Percentiles rank a stretch among this genome's conserved stretches.
Conservation (phyloP, 2,888 invertebrate genomes). For the Amiota minor region DNA sequence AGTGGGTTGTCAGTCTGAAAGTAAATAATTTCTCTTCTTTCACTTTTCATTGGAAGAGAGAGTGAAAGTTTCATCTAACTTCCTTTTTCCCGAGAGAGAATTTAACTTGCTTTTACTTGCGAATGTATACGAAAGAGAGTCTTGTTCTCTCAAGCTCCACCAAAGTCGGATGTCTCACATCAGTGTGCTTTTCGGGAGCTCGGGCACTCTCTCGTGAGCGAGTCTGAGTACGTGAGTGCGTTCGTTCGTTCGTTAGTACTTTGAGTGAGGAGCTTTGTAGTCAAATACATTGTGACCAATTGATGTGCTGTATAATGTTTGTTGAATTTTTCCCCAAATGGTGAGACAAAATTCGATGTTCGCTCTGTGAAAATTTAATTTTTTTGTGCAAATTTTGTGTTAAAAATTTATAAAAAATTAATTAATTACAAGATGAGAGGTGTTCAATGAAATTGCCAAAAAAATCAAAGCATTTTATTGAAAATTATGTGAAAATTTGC, state of each 20-base stretch:
- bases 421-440: constrained; percentile 35
- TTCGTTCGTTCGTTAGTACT: not conserved
- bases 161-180: too few species aligned
- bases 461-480: not conserved
- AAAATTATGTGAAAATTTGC: constrained; percentile 22
- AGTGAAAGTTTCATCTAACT: too few species aligned
- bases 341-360: constrained; percentile 71
- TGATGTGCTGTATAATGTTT: constrained; percentile 63
- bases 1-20: too few species aligned
- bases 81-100: too few species aligned
- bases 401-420: constrained; percentile 38
- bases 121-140: too few species aligned
- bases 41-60: too few species aligned
- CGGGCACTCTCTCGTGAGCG: too few species aligned
- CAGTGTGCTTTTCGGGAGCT: too few species aligned
- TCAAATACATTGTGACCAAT: constrained; percentile 63
- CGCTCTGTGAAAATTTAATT: constrained; percentile 61
- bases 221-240: too few species aligned
- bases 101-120: too few species aligned
- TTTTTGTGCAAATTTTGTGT: constrained; percentile 15
- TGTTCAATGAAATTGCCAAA: constrained; percentile 27
- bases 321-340: constrained; percentile 72
- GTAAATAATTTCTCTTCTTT: too few species aligned
- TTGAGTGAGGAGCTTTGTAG: constrained; percentile 42
- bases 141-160: too few species aligned